Percentiles rank a stretch among this genome's conserved stretches.
Conservation (phyloP, 2,888 invertebrate genomes). For the Xiphydria camelus region DNA sequence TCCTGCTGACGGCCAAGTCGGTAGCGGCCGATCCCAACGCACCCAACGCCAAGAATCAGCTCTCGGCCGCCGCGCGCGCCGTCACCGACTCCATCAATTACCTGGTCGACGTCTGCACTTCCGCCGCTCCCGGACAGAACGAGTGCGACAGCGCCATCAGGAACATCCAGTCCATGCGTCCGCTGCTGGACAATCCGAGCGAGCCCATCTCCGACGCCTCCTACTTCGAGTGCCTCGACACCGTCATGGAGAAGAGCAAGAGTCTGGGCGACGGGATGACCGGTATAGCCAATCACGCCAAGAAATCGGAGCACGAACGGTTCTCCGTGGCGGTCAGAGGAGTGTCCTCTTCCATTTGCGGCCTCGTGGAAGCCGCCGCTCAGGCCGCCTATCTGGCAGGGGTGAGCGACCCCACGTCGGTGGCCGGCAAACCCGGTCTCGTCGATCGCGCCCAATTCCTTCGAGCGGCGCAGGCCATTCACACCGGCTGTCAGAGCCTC, state of each 20-base stretch:
- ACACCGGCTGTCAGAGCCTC: constrained; percentile 82
- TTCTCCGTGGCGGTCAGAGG: constrained; percentile 83
- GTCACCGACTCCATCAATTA: constrained; percentile 93
- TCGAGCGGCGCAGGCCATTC: constrained; percentile 87
- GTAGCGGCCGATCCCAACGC: constrained; percentile 87
- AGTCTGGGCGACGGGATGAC: constrained; percentile 88
- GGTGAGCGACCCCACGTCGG: constrained; percentile 87
- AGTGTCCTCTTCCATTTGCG: constrained; percentile 87
- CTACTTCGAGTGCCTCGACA: constrained; percentile 93
- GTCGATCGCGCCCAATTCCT: constrained; percentile 88
- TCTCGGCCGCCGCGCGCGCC: constrained; percentile 84
- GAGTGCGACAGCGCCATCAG: constrained; percentile 96
- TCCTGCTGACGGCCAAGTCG: constrained; percentile 85
- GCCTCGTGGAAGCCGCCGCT: constrained; percentile 89
- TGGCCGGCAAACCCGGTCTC: constrained; percentile 84
- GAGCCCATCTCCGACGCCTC: constrained; percentile 87
- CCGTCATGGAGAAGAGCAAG: constrained; percentile 86
- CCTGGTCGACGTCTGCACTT: constrained; percentile 84
- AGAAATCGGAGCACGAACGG: constrained; percentile 80
- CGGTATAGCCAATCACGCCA: constrained; percentile 90
- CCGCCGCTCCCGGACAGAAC: constrained; percentile 92
- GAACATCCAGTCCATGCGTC: constrained; percentile 83
- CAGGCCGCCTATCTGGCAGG: constrained; percentile 96
- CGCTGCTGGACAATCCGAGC: constrained; percentile 80
- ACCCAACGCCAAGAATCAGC: constrained; percentile 87